phyloP scores from a whole-genome alignment of 2,797 vertebrate species.

The Amblyraja radiata region DNA sequence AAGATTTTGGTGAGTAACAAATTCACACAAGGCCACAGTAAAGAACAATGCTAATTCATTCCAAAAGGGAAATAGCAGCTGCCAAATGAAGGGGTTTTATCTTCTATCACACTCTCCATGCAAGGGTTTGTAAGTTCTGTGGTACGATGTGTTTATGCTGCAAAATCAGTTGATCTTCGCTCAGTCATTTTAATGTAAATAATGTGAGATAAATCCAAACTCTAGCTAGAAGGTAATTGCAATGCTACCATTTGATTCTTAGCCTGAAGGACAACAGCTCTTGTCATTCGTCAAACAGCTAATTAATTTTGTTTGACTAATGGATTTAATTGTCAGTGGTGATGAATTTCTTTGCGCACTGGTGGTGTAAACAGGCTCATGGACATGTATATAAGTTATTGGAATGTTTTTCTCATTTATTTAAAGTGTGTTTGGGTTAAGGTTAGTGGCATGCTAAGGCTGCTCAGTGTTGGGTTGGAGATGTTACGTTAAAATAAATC shows the following conservation, averaged over 20 bases:
- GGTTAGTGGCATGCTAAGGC: background rate
- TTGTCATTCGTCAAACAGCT: conserved; percentile 28
- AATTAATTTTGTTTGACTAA: conserved; percentile 28
- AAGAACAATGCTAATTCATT: background rate
- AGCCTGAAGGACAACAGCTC: conserved; percentile 32
- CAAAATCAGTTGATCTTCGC: background rate
- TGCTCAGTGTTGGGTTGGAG: background rate
- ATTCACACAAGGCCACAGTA: background rate
- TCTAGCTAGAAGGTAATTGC: conserved; percentile 18
- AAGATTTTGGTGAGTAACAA: background rate
- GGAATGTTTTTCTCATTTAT: conserved; percentile 9
- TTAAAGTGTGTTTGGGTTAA: background rate
- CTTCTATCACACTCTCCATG: background rate
- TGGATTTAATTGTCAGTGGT: conserved; percentile 26
- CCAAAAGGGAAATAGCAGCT: background rate
- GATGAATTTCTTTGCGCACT: background rate
- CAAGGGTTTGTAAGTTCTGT: background rate
- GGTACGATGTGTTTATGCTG: conserved; percentile 16
- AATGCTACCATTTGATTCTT: conserved; percentile 3
- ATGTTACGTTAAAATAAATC: background rate
- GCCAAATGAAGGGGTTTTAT: background rate
- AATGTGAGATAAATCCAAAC: conserved; percentile 16
- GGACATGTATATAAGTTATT: conserved; percentile 2
- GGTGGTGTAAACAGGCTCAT: conserved; percentile 1
- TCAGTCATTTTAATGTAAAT: conserved; percentile 33